Evolutionary conservation across 1,140 invertebrate species (phyloP), one percentile per base, ranked within the genome.

Genomic region (Zaprionus davidi): DNA sequence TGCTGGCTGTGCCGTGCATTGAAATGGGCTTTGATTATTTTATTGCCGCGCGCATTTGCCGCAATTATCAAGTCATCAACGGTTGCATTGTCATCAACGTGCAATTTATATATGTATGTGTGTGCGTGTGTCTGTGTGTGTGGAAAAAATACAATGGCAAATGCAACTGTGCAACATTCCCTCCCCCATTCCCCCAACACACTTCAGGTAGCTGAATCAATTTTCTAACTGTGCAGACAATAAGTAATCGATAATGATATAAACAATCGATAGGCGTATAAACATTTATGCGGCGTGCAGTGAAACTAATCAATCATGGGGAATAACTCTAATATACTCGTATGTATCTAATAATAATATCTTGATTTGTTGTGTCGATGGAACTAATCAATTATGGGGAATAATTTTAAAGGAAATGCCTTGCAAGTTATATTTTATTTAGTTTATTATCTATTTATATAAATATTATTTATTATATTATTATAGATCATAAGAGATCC

Each of bases 1-100:
- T 34, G 2, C 31, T 34, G 31, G 9, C 31, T 34, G 31, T 38
- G 36, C 41, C 46, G 46, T 67, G 78, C 49, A 87, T 90, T 79
- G 78, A 84, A 84, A 88, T 90, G 76, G 81, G 79, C 79, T 90
- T 90, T 90, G 85, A 90, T 90, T 90, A 90, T 90, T 90, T 90
- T 90, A 90, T 90, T 77, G 85, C 86, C 36, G 34, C 85, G 86
- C 86, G 86, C 85, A 90, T 90, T 84, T 88, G 88, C 81, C 67
- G 81, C 83, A 91, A 91, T 91, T 91, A 91, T 91, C 87, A 80
- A 84, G 81, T 91, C 83, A 91, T 91, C 87, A 91, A 91, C 83
- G 73, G 73, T 78, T 81, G 84, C 78, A 91, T 91, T 91, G 88
- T 81, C 87, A 84, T 91, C 81, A 91, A 87, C 84, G 72, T 76